phyloP scores from a whole-genome alignment of 2,797 vertebrate species.

The Taenioides sp. region DNA sequence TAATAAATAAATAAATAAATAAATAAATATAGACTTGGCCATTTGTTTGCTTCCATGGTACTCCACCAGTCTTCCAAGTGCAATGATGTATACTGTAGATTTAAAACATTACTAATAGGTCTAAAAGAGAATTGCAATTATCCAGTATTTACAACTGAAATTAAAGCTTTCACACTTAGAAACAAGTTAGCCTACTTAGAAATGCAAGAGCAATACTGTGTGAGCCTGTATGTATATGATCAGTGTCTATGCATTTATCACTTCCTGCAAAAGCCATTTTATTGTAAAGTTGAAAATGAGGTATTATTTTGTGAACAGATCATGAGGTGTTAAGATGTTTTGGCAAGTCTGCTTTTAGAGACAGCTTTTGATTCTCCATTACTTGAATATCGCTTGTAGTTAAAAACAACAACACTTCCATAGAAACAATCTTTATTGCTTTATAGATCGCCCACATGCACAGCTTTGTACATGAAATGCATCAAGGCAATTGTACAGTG shows the following conservation, averaged over 20 bases:
- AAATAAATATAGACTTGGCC: too few species aligned
- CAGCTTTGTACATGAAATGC: neutral
- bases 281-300: slow-evolving; percentile 33
- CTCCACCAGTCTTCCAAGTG: too few species aligned
- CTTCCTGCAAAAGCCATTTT: neutral
- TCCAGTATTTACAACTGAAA: neutral
- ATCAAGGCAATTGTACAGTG: neutral
- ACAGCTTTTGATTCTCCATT: slow-evolving; percentile 33
- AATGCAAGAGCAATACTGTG: neutral
- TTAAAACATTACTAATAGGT: neutral
- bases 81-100: neutral
- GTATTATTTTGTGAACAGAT: slow-evolving; percentile 29
- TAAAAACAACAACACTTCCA: slow-evolving; percentile 8
- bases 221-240: neutral
- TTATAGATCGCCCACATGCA: neutral
- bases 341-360: slow-evolving; percentile 38
- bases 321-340: slow-evolving; percentile 47
- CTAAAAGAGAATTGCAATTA: neutral
- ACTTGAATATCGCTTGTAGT: slow-evolving; percentile 12
- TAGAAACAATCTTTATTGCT: slow-evolving; percentile 1
- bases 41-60: too few species aligned
- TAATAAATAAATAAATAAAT: too few species aligned
- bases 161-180: neutral
- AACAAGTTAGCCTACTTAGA: neutral
- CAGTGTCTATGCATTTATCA: neutral